Evolutionary conservation across 2,888 invertebrate genomes (phyloP).

Genomic region (Papilio demoleus): DNA sequence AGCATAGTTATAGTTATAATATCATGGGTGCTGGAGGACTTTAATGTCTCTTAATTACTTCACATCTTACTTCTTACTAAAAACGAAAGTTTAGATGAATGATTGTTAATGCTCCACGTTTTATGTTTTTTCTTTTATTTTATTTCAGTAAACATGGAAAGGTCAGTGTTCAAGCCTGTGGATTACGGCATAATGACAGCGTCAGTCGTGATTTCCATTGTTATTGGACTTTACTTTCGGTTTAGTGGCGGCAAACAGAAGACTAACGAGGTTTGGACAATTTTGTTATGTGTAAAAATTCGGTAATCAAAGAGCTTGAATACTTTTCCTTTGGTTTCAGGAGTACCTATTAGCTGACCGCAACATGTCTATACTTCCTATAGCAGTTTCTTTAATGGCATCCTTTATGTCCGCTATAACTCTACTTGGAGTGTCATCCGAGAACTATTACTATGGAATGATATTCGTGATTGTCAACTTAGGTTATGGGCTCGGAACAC

Average conservation of each 20-base stretch:
- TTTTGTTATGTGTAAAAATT: conserved; percentile 15
- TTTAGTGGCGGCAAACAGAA: conserved; percentile 93
- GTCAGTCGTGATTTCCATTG: conserved; percentile 88
- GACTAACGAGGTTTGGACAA: conserved; percentile 86
- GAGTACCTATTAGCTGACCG: conserved; percentile 93
- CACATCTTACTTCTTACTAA: too few relatives aligned
- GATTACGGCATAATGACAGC: conserved; percentile 90
- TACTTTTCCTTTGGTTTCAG: conserved; percentile 67
- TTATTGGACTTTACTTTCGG: conserved; percentile 92
- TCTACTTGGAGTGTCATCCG: conserved; percentile 92
- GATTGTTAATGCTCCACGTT: too few relatives aligned
- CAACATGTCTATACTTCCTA: conserved; percentile 90
- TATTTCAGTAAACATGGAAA: conserved; percentile 54
- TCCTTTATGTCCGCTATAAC: conserved; percentile 97
- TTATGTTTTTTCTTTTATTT: background rate
- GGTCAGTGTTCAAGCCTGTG: conserved; percentile 83
- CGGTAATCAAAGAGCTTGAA: background rate
- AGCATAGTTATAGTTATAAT: too few relatives aligned
- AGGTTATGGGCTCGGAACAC: conserved; percentile 90
- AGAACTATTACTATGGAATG: conserved; percentile 92
- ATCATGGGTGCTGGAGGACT: too few relatives aligned
- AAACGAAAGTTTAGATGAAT: too few relatives aligned
- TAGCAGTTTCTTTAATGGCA: conserved; percentile 95
- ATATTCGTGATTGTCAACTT: conserved; percentile 91
- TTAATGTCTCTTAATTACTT: too few relatives aligned